Percentiles rank a stretch among this genome's conserved stretches.
phyloP scores from a whole-genome alignment of 1,140 invertebrate genomes.

The Heliconius eleuchia region DNA sequence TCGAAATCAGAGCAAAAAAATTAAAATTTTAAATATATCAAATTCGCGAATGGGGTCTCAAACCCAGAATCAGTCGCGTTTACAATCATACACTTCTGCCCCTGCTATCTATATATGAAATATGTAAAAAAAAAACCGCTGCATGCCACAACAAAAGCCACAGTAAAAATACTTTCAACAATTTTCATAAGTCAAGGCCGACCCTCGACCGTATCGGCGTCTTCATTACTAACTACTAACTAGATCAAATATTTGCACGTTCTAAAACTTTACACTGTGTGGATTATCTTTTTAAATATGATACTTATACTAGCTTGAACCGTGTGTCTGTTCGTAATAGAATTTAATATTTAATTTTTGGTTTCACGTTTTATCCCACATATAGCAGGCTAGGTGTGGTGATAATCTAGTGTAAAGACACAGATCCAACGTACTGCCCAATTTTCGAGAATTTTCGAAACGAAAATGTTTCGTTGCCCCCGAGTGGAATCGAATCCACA shows the following conservation, averaged over 20 bases:
- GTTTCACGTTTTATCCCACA: not conserved
- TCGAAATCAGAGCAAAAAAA: no score
- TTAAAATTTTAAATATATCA: no score
- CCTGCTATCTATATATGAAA: no score
- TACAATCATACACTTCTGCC: no score
- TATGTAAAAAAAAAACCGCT: conserved; percentile 8
- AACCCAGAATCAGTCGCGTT: no score
- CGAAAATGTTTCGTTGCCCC: no score
- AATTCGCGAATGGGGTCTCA: no score
- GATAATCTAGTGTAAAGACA: no score
- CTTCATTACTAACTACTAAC: conserved; percentile 27
- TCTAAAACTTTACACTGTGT: conserved; percentile 3
- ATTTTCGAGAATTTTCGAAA: no score
- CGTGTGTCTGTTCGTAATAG: not conserved
- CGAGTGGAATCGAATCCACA: no score
- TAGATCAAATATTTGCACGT: conserved; percentile 29
- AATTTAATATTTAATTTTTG: not conserved
- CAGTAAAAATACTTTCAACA: conserved; percentile 32
- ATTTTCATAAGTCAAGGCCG: conserved; percentile 38
- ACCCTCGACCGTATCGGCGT: conserved; percentile 23
- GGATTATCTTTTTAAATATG: conserved; percentile 5
- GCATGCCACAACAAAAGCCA: not conserved
- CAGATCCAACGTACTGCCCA: no score
- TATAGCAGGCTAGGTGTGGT: no score
- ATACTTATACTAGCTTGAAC: not conserved